phyloP scores from a whole-genome alignment of 2,113 vertebrate species.

The Atractosteus spatula region DNA sequence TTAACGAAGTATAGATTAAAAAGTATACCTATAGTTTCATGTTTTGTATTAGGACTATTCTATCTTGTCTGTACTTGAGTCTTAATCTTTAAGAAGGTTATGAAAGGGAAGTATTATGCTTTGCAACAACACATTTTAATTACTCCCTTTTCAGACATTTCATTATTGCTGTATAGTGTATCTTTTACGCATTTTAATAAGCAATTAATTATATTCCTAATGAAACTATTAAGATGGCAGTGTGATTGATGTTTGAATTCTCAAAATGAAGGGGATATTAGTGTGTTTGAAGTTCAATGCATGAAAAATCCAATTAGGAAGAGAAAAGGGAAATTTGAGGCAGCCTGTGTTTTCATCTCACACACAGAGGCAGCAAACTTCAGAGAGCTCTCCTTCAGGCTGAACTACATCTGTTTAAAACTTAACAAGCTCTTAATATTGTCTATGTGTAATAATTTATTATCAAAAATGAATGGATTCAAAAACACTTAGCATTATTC shows the following conservation, averaged over 20 bases:
- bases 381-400: conserved; percentile 35
- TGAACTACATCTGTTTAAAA: conserved; percentile 40
- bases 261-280: conserved; percentile 42
- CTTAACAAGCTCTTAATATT: conserved; percentile 32
- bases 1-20: conserved; percentile 4
- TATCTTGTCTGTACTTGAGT: conserved; percentile 50
- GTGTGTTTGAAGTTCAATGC: conserved; percentile 69
- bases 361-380: conserved; percentile 30
- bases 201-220: conserved; percentile 70
- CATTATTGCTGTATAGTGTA: conserved; percentile 45
- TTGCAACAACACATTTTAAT: conserved; percentile 60
- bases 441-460: conserved; percentile 32
- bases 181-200: conserved; percentile 71
- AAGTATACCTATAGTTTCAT: conserved; percentile 39
- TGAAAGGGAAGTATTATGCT: conserved; percentile 51
- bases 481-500: background rate
- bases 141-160: conserved; percentile 55
- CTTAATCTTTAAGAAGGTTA: conserved; percentile 47
- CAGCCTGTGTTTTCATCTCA: conserved; percentile 50
- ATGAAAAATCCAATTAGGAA: conserved; percentile 71
- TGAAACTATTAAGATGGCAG: conserved; percentile 66
- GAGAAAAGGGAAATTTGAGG: conserved; percentile 56
- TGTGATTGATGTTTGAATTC: conserved; percentile 59
- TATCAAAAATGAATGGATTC: background rate
- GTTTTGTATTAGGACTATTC: conserved; percentile 30